These are phyloP conservation scores for Blastomussa wellsi DNA, from an alignment of 92 coral and sea anemone species.

Conservation along the genomic window DNA sequence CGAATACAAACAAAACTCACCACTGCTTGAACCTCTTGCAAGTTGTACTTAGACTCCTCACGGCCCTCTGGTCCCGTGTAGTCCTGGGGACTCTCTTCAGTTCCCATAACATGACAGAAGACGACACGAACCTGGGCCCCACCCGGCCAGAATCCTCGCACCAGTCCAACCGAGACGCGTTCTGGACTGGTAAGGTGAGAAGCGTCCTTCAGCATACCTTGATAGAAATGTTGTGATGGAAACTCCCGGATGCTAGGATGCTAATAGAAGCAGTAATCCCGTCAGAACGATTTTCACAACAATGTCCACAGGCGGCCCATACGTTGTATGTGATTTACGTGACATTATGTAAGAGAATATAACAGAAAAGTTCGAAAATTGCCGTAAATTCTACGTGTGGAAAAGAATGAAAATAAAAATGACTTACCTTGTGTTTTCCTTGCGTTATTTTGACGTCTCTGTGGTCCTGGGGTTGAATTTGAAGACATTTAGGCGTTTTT, in stretches of 20 bases:
- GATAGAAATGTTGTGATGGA: conserved; percentile 71
- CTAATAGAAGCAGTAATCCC: conserved; percentile 26
- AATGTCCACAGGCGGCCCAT: no score
- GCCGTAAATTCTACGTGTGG: no score
- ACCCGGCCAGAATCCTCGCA: conserved; percentile 78
- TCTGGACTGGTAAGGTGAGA: conserved; percentile 48
- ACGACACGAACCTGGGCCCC: conserved; percentile 59
- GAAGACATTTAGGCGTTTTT: no score
- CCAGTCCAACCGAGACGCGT: conserved; percentile 21
- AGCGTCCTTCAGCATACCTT: conserved; percentile 59
- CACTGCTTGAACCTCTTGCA: conserved; percentile 64
- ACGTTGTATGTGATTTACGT: no score
- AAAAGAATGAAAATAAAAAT: no score
- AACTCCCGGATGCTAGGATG: conserved; percentile 80
- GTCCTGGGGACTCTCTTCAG: conserved; percentile 63
- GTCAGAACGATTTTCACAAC: not conserved
- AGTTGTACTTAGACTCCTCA: conserved; percentile 65
- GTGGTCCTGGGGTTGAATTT: no score
- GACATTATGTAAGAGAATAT: no score
- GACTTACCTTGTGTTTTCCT: no score
- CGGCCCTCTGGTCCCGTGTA: conserved; percentile 57
- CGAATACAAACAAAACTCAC: conserved; percentile 52
- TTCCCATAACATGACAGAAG: conserved; percentile 81
- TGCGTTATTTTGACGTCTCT: no score
- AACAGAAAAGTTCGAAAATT: no score